Base-by-base conservation (phyloP, 1,140 invertebrate species). In the Formica exsecta region DNA sequence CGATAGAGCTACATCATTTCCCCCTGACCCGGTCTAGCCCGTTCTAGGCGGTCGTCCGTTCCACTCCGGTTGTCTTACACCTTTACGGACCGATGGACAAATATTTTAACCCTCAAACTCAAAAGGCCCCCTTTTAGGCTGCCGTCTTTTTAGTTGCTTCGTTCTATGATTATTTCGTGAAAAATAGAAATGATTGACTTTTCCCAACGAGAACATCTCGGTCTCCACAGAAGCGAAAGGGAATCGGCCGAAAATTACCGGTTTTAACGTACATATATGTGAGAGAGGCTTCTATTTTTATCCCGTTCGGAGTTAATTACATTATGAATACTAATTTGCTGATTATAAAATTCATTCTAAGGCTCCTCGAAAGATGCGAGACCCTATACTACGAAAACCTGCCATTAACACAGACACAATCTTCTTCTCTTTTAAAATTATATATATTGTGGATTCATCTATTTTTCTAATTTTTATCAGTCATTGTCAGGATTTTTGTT, bases 1-100 rank as follows among this genome's bases (percentile, higher is more conserved):
- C 68, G 65, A 87, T 81, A 85, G 70, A 89, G 84, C 87, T 89
- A 87, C 80, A 87, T 91, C 86, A 89, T 89, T 86, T 89, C 86
- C 88, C 86, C 86, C 85, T 74, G 77, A 75, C 65, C 65, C 41
- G 70, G 76, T 90, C 89, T 90, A 89, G 86, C 76, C 68, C 70
- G 87, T 90, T 89, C 81, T 90, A 87, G 86, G 65, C 81, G 65
- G 36, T 68, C 36, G 68, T 81, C 65, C 54, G 64, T 71, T 86
- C 76, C 64, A 80, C 48, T 68, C 32, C 64, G 77, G 22, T 38
- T 48, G 36, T 81, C 59, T 59, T 51, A 62, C 16, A 22, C 54
- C 4, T 59, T 70, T 70, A 44, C 25, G 19, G 57, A n/a, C 6
- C 32, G 76, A 8, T 22, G 77, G 29, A 59, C 22, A 80, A 70